Evolutionary conservation across 1,140 invertebrate genomes (phyloP).

Genomic region (Pristionchus pacificus): DNA sequence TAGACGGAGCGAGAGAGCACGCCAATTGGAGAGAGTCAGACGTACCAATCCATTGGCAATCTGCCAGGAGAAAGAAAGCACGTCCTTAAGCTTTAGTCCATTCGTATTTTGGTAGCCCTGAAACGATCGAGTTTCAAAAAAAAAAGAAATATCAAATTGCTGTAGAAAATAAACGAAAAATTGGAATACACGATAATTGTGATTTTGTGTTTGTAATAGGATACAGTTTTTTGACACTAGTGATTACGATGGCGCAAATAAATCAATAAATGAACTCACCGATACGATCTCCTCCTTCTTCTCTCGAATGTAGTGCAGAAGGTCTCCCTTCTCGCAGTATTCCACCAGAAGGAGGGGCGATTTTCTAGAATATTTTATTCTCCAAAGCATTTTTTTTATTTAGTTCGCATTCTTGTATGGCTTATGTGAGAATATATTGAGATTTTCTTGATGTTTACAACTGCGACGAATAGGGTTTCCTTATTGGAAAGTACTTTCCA

Average conservation of each 20-base stretch:
- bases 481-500: too few species aligned
- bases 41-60: slow-evolving; percentile 45
- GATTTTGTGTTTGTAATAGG: background rate
- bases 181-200: background rate
- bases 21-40: too few species aligned
- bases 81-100: slow-evolving; percentile 40
- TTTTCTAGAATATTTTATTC: slow-evolving; percentile 9
- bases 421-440: too few species aligned
- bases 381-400: too few species aligned
- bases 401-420: too few species aligned
- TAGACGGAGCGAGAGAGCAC: too few species aligned
- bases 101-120: slow-evolving; percentile 24
- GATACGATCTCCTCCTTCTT: slow-evolving; percentile 36
- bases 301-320: slow-evolving; percentile 43
- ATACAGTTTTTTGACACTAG: background rate
- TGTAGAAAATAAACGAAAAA: background rate
- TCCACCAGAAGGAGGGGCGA: slow-evolving; percentile 40
- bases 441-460: too few species aligned
- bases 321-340: slow-evolving; percentile 44
- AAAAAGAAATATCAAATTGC: background rate
- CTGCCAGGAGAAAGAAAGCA: slow-evolving; percentile 47
- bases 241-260: background rate
- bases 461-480: too few species aligned
- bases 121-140: background rate
- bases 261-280: too few species aligned